Conservation (phyloP, 2,888 invertebrate genomes). For the Metellina segmentata region DNA sequence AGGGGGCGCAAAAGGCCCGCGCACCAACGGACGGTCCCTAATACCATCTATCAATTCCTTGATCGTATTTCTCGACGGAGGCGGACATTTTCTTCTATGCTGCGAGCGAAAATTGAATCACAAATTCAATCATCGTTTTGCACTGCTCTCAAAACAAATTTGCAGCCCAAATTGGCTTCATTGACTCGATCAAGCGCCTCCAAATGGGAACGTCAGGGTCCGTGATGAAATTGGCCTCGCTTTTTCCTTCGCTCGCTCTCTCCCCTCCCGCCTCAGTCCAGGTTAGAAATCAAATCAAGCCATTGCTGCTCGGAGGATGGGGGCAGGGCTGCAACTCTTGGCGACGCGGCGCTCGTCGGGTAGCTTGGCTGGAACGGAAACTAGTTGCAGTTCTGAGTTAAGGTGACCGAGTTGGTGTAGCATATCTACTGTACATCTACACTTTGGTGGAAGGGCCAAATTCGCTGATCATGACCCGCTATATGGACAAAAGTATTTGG, state of each 20-base stretch:
- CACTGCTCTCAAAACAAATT: slow-evolving; percentile 78
- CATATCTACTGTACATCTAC: too few relatives aligned
- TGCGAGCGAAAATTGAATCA: slow-evolving; percentile 77
- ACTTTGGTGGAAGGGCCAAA: too few relatives aligned
- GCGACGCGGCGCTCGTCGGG: slow-evolving; percentile 10
- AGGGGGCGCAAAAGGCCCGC: not conserved
- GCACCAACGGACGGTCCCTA: slow-evolving; percentile 62
- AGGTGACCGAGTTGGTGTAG: too few relatives aligned
- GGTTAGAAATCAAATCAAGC: slow-evolving; percentile 77
- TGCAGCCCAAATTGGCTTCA: slow-evolving; percentile 78
- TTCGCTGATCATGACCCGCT: too few relatives aligned
- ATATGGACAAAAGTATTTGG: too few relatives aligned
- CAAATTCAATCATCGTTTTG: slow-evolving; percentile 78
- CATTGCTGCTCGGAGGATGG: slow-evolving; percentile 49
- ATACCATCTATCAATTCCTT: slow-evolving; percentile 72
- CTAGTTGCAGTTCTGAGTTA: too few relatives aligned
- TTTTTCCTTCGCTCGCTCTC: slow-evolving; percentile 43
- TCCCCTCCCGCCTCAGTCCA: slow-evolving; percentile 14
- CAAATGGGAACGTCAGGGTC: slow-evolving; percentile 75
- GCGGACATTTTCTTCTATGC: slow-evolving; percentile 67
- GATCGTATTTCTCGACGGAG: slow-evolving; percentile 62
- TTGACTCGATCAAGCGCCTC: slow-evolving; percentile 78
- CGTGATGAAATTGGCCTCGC: slow-evolving; percentile 72
- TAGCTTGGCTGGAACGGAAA: not conserved
- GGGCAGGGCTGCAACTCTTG: slow-evolving; percentile 11